A percentile compares a stretch with the other conserved stretches of the same genome.
Evolutionary conservation across 2,888 invertebrate genomes (phyloP).

Genomic region (Busseola fusca): DNA sequence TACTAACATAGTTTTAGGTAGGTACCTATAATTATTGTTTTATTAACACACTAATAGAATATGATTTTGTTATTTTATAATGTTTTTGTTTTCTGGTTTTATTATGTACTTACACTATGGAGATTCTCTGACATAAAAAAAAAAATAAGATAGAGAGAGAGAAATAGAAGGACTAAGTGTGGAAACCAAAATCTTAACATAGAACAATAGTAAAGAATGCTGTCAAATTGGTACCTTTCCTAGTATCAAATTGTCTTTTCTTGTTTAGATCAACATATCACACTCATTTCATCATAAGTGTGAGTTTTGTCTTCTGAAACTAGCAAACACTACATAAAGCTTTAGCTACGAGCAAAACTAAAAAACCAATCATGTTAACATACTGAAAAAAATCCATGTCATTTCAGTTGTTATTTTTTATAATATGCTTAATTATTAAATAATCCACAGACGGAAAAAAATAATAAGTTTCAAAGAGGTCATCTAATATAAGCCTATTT

Average conservation of each 20-base stretch:
- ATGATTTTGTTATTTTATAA: too few species aligned
- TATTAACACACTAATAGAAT: too few species aligned
- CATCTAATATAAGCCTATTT: slow-evolving; percentile 45
- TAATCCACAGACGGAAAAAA: slow-evolving; percentile 22
- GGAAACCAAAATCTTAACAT: too few species aligned
- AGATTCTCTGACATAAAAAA: too few species aligned
- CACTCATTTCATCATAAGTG: neutral
- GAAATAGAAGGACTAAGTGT: too few species aligned
- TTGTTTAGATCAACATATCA: neutral
- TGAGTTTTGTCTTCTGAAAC: neutral
- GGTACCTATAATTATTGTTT: too few species aligned
- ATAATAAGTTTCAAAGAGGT: slow-evolving; percentile 38
- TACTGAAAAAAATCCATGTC: neutral
- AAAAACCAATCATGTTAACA: neutral
- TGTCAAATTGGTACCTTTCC: neutral
- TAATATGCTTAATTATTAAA: slow-evolving; percentile 9
- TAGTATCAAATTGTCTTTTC: neutral
- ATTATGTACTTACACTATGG: too few species aligned
- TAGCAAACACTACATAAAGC: neutral
- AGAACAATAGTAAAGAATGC: too few species aligned
- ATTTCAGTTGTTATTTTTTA: neutral
- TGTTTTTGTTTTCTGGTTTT: too few species aligned
- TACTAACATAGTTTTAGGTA: too few species aligned
- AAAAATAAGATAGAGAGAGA: too few species aligned
- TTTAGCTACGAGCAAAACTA: neutral